Conservation (phyloP, 1,140 invertebrate species). For the Nomia melanderi region DNA sequence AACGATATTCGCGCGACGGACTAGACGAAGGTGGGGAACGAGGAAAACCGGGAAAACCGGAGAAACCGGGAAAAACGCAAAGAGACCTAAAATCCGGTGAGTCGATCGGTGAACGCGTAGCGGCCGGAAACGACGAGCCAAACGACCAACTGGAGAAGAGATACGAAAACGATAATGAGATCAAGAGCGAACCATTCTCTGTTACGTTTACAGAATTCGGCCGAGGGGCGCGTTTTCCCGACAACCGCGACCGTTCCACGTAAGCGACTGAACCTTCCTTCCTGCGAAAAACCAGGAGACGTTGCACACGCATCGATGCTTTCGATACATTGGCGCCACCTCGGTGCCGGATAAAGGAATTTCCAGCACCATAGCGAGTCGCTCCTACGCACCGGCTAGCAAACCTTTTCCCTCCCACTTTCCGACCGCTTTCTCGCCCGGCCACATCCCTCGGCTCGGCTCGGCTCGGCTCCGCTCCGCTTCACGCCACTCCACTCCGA, state of each 20-base stretch:
- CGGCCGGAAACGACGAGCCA: too few relatives aligned
- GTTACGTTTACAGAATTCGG: conserved; percentile 45
- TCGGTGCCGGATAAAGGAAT: conserved; percentile 58
- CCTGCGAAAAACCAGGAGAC: background rate
- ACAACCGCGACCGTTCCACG: conserved; percentile 70
- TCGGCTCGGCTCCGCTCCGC: too few relatives aligned
- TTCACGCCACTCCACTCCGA: too few relatives aligned
- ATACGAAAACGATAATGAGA: conserved; percentile 8
- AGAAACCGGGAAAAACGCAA: too few relatives aligned
- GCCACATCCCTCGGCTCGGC: background rate
- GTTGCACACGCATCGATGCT: conserved; percentile 49
- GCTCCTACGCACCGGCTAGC: conserved; percentile 25
- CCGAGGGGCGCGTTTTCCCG: conserved; percentile 35
- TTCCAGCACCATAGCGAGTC: conserved; percentile 8
- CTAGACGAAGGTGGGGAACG: too few relatives aligned
- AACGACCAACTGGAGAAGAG: too few relatives aligned
- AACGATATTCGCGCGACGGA: too few relatives aligned
- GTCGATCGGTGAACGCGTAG: too few relatives aligned
- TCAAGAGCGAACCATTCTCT: conserved; percentile 35
- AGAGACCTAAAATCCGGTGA: too few relatives aligned
- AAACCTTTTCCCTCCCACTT: background rate
- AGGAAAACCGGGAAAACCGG: too few relatives aligned
- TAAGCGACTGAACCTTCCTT: conserved; percentile 69
- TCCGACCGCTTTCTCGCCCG: background rate
- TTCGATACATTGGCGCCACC: conserved; percentile 76